Evolutionary conservation across 2,888 invertebrate genomes (phyloP), one percentile per base, ranked within the genome.

Genomic region (Dynastes grantii): DNA sequence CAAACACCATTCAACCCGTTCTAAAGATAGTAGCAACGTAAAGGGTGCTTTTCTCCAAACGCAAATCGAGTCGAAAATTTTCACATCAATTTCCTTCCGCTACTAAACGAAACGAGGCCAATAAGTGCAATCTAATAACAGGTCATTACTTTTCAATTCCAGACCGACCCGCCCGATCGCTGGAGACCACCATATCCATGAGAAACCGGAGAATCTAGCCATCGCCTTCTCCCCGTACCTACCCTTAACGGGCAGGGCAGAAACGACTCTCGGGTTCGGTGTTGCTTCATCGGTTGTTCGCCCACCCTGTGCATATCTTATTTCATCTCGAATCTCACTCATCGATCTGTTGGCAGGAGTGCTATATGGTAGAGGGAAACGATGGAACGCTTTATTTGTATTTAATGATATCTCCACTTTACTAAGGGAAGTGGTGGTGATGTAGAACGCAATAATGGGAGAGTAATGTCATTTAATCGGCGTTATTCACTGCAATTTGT

Each of bases 111-210:
- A 68, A 51, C 51, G 68, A 27, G 68, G 68, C 68, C 63, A 68
- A 68, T 68, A 68, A 68, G 68, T 68, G 51, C 68, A 68, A 49
- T 51, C 68, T 68, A 68, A 68, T 68, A 68, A 68, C 68, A 68
- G 68, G 68, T 68, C 68, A 68, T 68, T 68, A 68, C 68, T 68
- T 68, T 68, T 68, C 68, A 68, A 68, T 68, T 68, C 68, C 68
- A 55, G 55, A 22, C 63, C 29, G 11, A 63, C 11, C 68, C 51
- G 4, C 51, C 49, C 68, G 51, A 29, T 32, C 49, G 51, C 63
- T 22, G 3, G 9, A 29, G 29, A 32, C 63, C 29, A 8, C 63
- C 63, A 63, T 32, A 32, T 55, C 55, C 55, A 13, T 13, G 55
- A 22, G 55, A 55, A 55, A 55, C 55, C 22, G 1, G 55, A 32